Evolutionary conservation across 2,888 invertebrate species (phyloP).

Genomic region (Imbricaverruca yamaguchii): DNA sequence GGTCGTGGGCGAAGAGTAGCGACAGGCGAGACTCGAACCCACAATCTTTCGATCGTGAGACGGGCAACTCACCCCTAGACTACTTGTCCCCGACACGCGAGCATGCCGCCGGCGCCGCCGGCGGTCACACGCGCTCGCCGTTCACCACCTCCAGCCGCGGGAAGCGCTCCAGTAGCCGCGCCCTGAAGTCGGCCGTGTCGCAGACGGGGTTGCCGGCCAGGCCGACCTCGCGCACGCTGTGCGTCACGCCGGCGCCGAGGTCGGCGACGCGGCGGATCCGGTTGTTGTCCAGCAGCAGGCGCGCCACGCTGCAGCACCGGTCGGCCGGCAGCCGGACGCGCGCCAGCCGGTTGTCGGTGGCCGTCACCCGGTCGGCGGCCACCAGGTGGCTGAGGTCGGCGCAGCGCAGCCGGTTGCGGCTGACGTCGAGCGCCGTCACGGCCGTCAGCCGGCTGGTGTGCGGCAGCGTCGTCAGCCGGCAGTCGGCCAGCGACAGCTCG

Average conservation of each 20-base stretch:
- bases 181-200: background rate
- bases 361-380: background rate
- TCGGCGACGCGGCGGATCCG: background rate
- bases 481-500: background rate
- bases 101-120: no score
- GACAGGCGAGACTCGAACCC: no score
- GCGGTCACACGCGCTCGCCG: background rate
- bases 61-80: no score
- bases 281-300: background rate
- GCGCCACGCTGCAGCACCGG: background rate
- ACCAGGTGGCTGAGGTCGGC: conserved; percentile 7
- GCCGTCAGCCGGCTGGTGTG: conserved; percentile 5
- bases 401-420: background rate
- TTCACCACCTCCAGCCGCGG: background rate
- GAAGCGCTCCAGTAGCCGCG: background rate
- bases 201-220: background rate
- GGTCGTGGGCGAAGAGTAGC: no score
- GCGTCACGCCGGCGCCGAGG: background rate
- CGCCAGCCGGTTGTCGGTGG: background rate
- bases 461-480: background rate
- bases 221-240: background rate
- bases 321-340: background rate
- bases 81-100: no score
- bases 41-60: no score
- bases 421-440: conserved; percentile 3